Percentiles rank a stretch among this genome's conserved stretches.
Conservation (phyloP, 2,113 vertebrate genomes). For the Protomyctophum bolini region DNA sequence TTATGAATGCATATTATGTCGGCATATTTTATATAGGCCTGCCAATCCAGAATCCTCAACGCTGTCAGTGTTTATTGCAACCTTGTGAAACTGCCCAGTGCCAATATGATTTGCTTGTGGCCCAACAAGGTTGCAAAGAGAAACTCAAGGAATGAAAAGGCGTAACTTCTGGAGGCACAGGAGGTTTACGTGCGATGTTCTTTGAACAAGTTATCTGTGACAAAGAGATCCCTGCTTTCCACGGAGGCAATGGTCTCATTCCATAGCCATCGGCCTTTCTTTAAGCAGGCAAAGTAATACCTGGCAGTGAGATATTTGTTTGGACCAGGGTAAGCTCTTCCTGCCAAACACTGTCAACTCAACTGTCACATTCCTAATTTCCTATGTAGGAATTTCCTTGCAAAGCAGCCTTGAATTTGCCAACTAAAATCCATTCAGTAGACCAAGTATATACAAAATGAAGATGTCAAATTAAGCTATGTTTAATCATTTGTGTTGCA, state of each 20-base stretch:
- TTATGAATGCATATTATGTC: not conserved
- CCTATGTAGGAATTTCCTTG: no score
- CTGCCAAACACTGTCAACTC: constrained; percentile 57
- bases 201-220: constrained; percentile 60
- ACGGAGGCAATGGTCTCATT: constrained; percentile 63
- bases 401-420: no score
- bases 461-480: no score
- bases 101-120: constrained; percentile 49
- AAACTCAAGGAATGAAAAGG: constrained; percentile 75
- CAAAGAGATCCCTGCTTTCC: constrained; percentile 64
- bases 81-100: constrained; percentile 56
- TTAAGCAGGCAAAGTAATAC: constrained; percentile 74
- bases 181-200: constrained; percentile 80
- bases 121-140: constrained; percentile 69
- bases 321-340: constrained; percentile 60
- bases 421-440: no score
- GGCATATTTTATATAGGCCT: not conserved
- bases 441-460: no score
- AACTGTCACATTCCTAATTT: constrained; percentile 35
- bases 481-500: no score
- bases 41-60: not conserved
- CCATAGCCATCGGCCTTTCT: constrained; percentile 66
- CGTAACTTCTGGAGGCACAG: constrained; percentile 70
- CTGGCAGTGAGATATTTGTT: constrained; percentile 68
- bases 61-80: constrained; percentile 40